Evolutionary conservation across 2,797 vertebrate genomes (phyloP).

Genomic region (Gymnodraco acuticeps): DNA sequence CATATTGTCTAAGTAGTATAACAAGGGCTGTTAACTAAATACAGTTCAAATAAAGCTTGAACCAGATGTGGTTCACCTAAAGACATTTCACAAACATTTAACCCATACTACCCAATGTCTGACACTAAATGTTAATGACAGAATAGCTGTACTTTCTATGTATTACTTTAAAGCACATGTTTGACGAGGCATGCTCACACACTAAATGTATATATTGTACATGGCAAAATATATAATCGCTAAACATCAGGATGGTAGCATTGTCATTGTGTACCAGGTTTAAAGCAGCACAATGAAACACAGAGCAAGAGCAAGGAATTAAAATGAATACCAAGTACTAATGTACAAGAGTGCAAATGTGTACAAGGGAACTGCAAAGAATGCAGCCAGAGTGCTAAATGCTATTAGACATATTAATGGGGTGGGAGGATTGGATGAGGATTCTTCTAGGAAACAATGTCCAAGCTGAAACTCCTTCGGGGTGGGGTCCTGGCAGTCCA

Average conservation of each 20-base stretch:
- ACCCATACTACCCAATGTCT: background rate
- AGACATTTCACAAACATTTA: background rate
- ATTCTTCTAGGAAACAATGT: background rate
- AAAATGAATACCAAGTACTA: background rate
- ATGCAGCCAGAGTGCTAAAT: background rate
- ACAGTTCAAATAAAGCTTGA: background rate
- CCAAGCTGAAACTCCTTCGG: background rate
- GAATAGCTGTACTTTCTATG: background rate
- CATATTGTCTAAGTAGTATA: background rate
- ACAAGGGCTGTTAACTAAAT: background rate
- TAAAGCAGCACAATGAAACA: too few relatives aligned
- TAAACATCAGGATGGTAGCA: background rate
- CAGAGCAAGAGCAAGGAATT: background rate
- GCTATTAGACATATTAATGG: background rate
- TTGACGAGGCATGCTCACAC: background rate
- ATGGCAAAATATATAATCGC: background rate
- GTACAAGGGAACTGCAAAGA: background rate
- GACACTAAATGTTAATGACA: background rate
- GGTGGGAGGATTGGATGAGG: background rate
- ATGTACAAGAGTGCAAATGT: background rate
- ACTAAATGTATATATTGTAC: background rate
- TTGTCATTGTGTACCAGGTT: background rate
- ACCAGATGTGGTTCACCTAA: background rate
- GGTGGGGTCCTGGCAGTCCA: background rate
- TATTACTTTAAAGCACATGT: too few relatives aligned